Evolutionary conservation across 2,113 vertebrate species (phyloP).

Genomic region (Mugil cephalus): DNA sequence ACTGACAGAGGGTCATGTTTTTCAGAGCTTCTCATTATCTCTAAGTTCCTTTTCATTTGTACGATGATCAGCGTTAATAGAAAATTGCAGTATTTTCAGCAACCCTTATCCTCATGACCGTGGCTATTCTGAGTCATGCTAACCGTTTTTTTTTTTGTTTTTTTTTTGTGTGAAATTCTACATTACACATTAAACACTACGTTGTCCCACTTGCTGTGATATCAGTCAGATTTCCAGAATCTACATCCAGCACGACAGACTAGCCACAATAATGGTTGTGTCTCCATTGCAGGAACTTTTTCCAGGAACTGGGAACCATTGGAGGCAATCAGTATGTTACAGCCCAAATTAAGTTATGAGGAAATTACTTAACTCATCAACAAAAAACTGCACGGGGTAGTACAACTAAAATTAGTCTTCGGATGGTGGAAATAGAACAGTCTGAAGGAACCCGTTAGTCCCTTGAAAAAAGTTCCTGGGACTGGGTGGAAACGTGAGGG

Average conservation of each 20-base stretch:
- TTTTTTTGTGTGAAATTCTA: too few relatives aligned
- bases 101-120: neutral
- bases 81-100: neutral
- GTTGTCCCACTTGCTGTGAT: too few relatives aligned
- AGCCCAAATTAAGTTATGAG: too few relatives aligned
- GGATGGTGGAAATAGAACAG: too few relatives aligned
- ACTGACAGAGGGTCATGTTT: conserved; percentile 1
- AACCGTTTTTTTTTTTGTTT: neutral
- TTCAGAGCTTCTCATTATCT: conserved; percentile 1
- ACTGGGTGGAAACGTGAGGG: neutral
- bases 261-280: neutral
- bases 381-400: too few relatives aligned
- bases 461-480: neutral
- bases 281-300: too few relatives aligned
- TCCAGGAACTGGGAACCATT: too few relatives aligned
- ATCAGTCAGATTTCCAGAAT: neutral
- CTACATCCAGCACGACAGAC: neutral
- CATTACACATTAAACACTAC: too few relatives aligned
- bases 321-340: too few relatives aligned
- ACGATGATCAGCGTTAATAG: neutral
- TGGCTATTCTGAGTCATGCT: neutral
- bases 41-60: neutral
- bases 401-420: too few relatives aligned
- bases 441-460: too few relatives aligned
- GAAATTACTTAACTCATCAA: too few relatives aligned